Conservation (phyloP, 2,797 vertebrate species). For the Halcyon chelicuti region DNA sequence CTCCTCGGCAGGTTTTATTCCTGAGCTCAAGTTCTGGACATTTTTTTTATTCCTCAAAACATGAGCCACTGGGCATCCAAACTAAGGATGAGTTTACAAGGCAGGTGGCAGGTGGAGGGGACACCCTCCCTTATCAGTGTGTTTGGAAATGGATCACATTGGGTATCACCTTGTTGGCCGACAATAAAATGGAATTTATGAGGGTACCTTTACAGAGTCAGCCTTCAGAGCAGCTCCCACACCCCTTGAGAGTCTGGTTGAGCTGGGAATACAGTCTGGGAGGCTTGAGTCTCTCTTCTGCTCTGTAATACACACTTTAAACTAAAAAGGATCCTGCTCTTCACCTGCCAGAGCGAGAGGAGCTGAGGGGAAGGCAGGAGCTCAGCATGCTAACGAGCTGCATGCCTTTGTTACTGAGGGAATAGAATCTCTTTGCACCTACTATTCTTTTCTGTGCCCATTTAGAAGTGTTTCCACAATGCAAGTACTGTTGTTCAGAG, state of each 20-base stretch:
- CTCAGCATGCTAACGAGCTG: background rate
- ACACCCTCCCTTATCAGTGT: background rate
- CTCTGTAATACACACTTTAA: slow-evolving; percentile 12
- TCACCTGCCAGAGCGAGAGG: slow-evolving; percentile 37
- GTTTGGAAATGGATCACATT: background rate
- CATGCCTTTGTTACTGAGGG: slow-evolving; percentile 23
- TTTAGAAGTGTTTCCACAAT: slow-evolving; percentile 51
- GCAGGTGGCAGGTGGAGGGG: background rate
- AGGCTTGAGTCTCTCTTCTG: background rate
- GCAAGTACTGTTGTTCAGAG: slow-evolving; percentile 6
- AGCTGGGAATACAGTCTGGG: background rate
- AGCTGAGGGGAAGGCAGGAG: background rate
- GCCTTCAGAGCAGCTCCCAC: background rate
- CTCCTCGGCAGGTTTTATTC: background rate
- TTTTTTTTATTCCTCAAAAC: background rate
- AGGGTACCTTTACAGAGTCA: background rate
- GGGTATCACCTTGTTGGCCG: background rate
- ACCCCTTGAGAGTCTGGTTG: background rate
- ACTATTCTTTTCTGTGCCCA: slow-evolving; percentile 17
- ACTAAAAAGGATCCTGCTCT: background rate
- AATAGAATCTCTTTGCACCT: slow-evolving; percentile 34
- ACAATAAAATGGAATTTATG: background rate
- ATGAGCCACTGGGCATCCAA: background rate
- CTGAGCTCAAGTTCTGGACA: background rate
- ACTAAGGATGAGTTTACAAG: background rate